These are phyloP conservation scores for Rotaria sp. DNA, from an alignment of 2,888 invertebrate genomes.

Conservation along the genomic window DNA sequence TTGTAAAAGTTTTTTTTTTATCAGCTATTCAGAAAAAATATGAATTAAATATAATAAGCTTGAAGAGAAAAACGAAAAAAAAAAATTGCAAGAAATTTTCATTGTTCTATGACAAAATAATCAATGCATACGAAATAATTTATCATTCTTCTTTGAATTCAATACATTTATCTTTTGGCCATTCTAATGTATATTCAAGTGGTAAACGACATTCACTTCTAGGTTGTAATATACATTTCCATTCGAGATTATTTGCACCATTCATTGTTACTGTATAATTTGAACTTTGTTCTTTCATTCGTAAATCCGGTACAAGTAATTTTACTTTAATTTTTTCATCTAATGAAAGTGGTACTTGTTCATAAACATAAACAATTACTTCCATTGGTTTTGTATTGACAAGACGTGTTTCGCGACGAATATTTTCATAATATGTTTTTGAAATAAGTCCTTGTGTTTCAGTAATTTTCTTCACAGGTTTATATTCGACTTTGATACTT, in stretches of 20 bases:
- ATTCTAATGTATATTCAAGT: constrained; percentile 14
- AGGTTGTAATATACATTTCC: background rate
- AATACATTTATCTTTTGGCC: constrained; percentile 20
- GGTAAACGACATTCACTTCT: background rate
- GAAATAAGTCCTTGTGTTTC: background rate
- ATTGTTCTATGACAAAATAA: too few species aligned
- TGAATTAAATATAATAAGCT: too few species aligned
- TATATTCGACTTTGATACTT: constrained; percentile 53
- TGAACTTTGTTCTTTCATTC: background rate
- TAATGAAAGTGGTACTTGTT: background rate
- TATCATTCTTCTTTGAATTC: background rate
- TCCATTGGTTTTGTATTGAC: background rate
- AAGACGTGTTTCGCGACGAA: background rate
- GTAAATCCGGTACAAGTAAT: background rate
- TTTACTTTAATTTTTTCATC: constrained; percentile 11
- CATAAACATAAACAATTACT: background rate
- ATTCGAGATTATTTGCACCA: background rate
- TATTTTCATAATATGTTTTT: background rate
- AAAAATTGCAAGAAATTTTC: too few species aligned
- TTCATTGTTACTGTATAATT: background rate
- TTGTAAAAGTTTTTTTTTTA: too few species aligned
- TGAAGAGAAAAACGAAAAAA: too few species aligned
- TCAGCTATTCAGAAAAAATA: too few species aligned
- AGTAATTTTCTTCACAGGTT: constrained; percentile 22
- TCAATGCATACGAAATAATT: background rate